Percentiles rank a stretch among this genome's conserved stretches.
Conservation (phyloP, 2,888 invertebrate species). For the Ischnus inquisitorius region DNA sequence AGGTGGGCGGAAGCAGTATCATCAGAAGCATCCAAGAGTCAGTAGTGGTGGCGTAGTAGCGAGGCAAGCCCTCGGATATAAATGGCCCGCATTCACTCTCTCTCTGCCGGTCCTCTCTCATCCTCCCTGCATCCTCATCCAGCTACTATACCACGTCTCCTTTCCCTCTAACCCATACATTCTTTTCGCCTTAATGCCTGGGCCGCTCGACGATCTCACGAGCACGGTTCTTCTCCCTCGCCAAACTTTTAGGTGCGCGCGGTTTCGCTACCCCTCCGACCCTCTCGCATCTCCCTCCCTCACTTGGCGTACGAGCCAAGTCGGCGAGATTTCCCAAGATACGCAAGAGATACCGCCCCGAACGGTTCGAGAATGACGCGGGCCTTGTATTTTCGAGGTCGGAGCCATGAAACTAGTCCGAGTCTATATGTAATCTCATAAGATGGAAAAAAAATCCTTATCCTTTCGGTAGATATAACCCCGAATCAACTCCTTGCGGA, state of each 20-base stretch:
- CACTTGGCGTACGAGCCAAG: conserved; percentile 57
- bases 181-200: conserved; percentile 41
- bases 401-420: conserved; percentile 1
- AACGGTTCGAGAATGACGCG: conserved; percentile 40
- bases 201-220: conserved; percentile 21
- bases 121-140: conserved; percentile 13
- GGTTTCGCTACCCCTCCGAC: conserved; percentile 1
- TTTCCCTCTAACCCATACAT: conserved; percentile 28
- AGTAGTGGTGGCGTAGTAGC: conserved; percentile 29
- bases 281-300: conserved; percentile 3
- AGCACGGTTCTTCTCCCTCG: background rate
- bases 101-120: conserved; percentile 12
- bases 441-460: background rate
- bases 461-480: background rate
- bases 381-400: conserved; percentile 11
- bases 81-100: conserved; percentile 58
- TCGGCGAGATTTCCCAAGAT: conserved; percentile 58
- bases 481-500: background rate
- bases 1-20: conserved; percentile 34
- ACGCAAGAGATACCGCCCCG: conserved; percentile 46
- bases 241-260: conserved; percentile 39
- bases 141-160: background rate
- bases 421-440: background rate
- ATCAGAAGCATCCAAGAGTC: conserved; percentile 13
- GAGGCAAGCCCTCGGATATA: conserved; percentile 46